phyloP scores from a whole-genome alignment of 2,113 vertebrate species.

The sheep (Ovis aries) region ARS-UI_Ramb_v3.0 NC_056073.1:9751001-9751500 shows the following conservation, averaged over 20 bases:
- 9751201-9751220: neutral
- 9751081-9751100: neutral
- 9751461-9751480: neutral
- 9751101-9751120: neutral
- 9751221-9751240: neutral
- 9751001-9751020: neutral
- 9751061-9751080: neutral
- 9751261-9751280: neutral
- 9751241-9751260: neutral
- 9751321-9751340: neutral
- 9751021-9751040: neutral
- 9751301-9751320: neutral
- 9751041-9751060: neutral
- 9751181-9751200: neutral
- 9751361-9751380: neutral
- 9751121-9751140: neutral
- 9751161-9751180: neutral
- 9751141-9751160: neutral
- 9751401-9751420: neutral
- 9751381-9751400: neutral
- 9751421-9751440: neutral
- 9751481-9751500: neutral
- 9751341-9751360: neutral
- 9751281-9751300: neutral
- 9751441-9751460: neutral